A percentile compares a stretch with the other conserved stretches of the same genome.
phyloP scores from a whole-genome alignment of 1,140 invertebrate species.

The Maconellicoccus hirsutus region DNA sequence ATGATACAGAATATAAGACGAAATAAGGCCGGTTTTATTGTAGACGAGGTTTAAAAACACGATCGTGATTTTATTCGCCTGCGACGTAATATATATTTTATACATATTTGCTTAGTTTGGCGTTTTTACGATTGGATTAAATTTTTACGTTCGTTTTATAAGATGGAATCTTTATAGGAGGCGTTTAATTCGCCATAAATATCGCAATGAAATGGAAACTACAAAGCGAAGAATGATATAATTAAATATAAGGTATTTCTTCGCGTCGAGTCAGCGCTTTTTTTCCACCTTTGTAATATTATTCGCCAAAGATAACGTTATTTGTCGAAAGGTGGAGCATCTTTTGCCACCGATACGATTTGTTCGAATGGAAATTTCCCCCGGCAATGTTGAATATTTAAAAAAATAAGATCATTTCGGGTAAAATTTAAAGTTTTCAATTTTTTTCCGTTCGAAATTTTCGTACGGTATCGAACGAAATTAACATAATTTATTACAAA shows the following conservation, averaged over 20 bases:
- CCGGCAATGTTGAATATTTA: not conserved
- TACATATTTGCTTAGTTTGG: not conserved
- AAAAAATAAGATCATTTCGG: not conserved
- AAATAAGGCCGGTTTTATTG: no score
- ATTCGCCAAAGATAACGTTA: no score
- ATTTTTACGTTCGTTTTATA: not conserved
- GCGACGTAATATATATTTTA: not conserved
- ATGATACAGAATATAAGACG: no score
- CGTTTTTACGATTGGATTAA: not conserved
- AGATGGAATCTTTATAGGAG: not conserved
- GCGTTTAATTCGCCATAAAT: slow-evolving; percentile 3
- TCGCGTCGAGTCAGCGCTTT: no score
- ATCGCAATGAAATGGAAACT: not conserved
- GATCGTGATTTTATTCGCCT: no score
- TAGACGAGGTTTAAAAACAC: no score
- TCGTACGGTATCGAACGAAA: not conserved
- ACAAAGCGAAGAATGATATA: no score
- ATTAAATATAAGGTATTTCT: no score
- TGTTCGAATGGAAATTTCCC: no score
- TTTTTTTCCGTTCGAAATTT: not conserved
- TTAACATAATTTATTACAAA: slow-evolving; percentile 6
- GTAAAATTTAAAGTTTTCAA: not conserved
- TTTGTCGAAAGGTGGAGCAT: no score
- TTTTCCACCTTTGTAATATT: no score
- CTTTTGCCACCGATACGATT: no score